phyloP scores from a whole-genome alignment of 2,888 invertebrate species.

The Idaea biselata region DNA sequence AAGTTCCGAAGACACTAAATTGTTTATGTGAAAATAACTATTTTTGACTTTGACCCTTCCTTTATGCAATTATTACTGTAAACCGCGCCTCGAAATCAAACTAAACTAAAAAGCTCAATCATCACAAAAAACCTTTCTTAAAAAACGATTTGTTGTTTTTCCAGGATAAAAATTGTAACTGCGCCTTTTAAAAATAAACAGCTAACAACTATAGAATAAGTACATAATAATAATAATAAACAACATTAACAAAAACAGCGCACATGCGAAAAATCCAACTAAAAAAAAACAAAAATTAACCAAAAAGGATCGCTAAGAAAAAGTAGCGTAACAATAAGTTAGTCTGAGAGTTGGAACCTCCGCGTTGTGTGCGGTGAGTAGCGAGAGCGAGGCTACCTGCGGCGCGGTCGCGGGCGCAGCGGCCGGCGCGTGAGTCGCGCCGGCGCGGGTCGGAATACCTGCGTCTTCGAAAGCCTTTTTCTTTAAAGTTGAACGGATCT shows the following conservation, averaged over 20 bases:
- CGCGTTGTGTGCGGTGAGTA: slow-evolving; percentile 79
- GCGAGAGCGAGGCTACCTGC: slow-evolving; percentile 64
- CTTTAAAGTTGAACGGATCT: slow-evolving; percentile 91
- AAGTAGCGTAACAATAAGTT: slow-evolving; percentile 29
- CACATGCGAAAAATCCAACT: slow-evolving; percentile 39
- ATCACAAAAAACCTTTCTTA: no score
- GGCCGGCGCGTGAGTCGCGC: slow-evolving; percentile 60
- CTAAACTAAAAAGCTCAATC: no score
- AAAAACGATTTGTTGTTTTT: no score
- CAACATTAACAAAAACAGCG: slow-evolving; percentile 50
- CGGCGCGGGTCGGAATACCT: slow-evolving; percentile 87
- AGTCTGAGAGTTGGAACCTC: slow-evolving; percentile 76
- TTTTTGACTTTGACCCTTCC: no score
- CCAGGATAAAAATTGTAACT: no score
- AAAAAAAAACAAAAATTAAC: slow-evolving; percentile 30
- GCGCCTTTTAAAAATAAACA: no score
- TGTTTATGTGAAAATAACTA: no score
- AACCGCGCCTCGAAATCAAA: no score
- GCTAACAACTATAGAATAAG: no score
- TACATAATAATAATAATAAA: slow-evolving; percentile 36
- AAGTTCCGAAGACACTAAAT: no score
- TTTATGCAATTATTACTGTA: no score
- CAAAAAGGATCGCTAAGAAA: slow-evolving; percentile 19
- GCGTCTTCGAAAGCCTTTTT: slow-evolving; percentile 94
- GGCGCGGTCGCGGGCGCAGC: slow-evolving; percentile 51